These are phyloP conservation scores for Enteromius fasciolatus DNA, from an alignment of 2,797 vertebrate genomes.

Conservation along the genomic window DNA sequence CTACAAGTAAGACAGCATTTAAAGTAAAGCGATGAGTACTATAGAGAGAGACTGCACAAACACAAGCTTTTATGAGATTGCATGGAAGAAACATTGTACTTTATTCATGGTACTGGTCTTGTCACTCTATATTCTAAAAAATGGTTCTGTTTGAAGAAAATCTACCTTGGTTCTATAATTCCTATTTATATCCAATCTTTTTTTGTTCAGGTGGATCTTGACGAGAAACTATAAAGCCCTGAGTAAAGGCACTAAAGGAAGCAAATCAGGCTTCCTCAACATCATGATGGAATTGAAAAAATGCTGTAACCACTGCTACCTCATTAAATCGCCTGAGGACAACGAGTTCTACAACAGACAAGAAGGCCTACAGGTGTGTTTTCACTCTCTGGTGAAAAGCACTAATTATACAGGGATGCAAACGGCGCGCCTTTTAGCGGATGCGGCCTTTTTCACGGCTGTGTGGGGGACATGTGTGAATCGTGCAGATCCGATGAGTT, in stretches of 20 bases:
- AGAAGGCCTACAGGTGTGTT: conserved; percentile 91
- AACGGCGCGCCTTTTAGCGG: too few species aligned
- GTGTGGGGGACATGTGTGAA: too few species aligned
- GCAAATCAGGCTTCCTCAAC: conserved; percentile 98
- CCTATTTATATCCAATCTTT: not conserved
- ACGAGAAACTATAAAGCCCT: conserved; percentile 99
- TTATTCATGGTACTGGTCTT: not conserved
- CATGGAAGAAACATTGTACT: not conserved
- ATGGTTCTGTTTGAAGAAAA: not conserved
- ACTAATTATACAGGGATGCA: too few species aligned
- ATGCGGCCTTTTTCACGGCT: too few species aligned
- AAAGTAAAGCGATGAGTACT: not conserved
- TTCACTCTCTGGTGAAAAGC: not conserved
- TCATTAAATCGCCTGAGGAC: conserved; percentile 96
- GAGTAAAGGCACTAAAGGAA: conserved; percentile 97
- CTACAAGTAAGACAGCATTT: conserved; percentile 76
- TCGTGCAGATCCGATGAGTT: too few species aligned
- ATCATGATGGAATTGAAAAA: conserved; percentile 99
- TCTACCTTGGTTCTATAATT: not conserved
- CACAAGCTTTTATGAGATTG: not conserved
- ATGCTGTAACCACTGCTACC: conserved; percentile 99
- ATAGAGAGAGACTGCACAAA: not conserved
- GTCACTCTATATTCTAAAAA: not conserved
- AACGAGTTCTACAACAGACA: conserved; percentile 91
- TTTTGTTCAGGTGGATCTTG: conserved; percentile 89